A percentile compares a stretch with the other conserved stretches of the same genome.
Evolutionary conservation across 2,888 invertebrate genomes (phyloP).

Genomic region (Mythimna impura): DNA sequence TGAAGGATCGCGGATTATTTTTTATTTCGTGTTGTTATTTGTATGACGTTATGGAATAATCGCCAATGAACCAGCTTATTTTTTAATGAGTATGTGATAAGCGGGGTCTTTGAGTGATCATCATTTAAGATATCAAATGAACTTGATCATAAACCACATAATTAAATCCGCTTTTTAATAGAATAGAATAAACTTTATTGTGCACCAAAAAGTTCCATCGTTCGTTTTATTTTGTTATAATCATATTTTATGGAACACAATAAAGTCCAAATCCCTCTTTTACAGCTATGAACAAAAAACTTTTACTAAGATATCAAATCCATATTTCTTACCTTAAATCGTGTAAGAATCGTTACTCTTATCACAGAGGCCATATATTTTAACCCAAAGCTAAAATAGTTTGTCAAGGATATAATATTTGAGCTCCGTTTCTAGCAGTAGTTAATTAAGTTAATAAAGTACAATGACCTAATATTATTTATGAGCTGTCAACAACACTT

Average conservation of each 20-base stretch:
- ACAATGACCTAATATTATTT: slow-evolving; percentile 64
- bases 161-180: background rate
- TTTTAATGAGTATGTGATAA: background rate
- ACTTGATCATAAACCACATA: too few relatives aligned
- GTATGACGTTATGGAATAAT: slow-evolving; percentile 28
- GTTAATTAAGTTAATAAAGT: slow-evolving; percentile 65
- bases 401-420: slow-evolving; percentile 44
- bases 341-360: slow-evolving; percentile 7
- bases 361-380: slow-evolving; percentile 36
- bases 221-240: too few relatives aligned
- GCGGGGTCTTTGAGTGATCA: background rate
- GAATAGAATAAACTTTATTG: too few relatives aligned
- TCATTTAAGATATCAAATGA: background rate
- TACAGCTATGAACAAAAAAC: background rate
- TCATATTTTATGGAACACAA: background rate
- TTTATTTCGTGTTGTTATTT: slow-evolving; percentile 40
- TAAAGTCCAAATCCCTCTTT: background rate
- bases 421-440: slow-evolving; percentile 52
- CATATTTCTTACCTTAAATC: background rate
- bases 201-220: too few relatives aligned
- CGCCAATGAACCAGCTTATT: slow-evolving; percentile 18
- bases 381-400: slow-evolving; percentile 19
- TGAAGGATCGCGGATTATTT: slow-evolving; percentile 49
- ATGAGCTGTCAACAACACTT: slow-evolving; percentile 61
- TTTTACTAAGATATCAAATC: background rate